A percentile compares a stretch with the other conserved stretches of the same genome.
Evolutionary conservation across 1,140 invertebrate species (phyloP).

Genomic region (Drosophila carrolli): DNA sequence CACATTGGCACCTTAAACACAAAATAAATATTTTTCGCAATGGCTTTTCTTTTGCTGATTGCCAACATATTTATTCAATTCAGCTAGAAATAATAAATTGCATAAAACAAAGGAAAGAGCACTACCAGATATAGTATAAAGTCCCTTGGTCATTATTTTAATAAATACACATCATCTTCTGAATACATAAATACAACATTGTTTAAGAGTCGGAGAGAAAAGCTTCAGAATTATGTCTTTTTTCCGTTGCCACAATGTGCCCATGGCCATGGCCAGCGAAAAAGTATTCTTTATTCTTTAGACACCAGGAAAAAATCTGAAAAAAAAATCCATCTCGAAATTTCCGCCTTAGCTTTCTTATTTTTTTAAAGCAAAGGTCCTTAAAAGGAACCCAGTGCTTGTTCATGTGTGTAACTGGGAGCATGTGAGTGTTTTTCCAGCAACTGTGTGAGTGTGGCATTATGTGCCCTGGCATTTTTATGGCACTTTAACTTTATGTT

Average conservation of each 20-base stretch:
- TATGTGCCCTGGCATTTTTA: constrained; percentile 69
- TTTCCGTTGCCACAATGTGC: constrained; percentile 45
- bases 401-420: constrained; percentile 69
- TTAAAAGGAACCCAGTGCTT: constrained; percentile 54
- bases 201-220: constrained; percentile 30
- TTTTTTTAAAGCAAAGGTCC: constrained; percentile 23
- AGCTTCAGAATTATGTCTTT: constrained; percentile 39
- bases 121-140: not conserved
- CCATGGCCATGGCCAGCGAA: constrained; percentile 32
- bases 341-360: constrained; percentile 17
- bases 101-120: too few relatives aligned
- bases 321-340: constrained; percentile 23
- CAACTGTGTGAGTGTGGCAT: constrained; percentile 38
- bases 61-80: not conserved
- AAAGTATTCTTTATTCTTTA: constrained; percentile 22
- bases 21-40: not conserved
- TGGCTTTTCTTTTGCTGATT: not conserved
- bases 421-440: constrained; percentile 17
- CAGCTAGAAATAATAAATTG: not conserved
- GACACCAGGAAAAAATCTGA: constrained; percentile 15
- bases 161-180: constrained; percentile 17
- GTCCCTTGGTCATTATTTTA: constrained; percentile 15
- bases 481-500: constrained; percentile 75
- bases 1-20: not conserved
- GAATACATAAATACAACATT: constrained; percentile 8